These are phyloP conservation scores for Gymnothorax javanicus DNA, from an alignment of 2,797 vertebrate species.

Conservation along the genomic window DNA sequence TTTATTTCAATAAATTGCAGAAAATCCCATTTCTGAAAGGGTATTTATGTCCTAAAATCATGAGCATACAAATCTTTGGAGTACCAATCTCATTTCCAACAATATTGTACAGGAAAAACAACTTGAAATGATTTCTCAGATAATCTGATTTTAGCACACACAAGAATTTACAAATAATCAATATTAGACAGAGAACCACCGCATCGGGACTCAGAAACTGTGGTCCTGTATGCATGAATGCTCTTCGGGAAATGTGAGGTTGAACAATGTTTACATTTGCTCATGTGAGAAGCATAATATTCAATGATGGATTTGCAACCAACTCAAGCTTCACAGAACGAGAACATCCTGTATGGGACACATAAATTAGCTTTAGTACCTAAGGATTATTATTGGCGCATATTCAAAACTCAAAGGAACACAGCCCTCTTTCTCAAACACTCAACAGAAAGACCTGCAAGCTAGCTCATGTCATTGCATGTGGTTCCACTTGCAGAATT, in stretches of 20 bases:
- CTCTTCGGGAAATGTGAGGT: not conserved
- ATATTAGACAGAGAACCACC: not conserved
- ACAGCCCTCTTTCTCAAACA: conserved; percentile 42
- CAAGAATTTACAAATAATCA: not conserved
- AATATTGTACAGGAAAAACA: not conserved
- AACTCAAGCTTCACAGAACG: too few relatives aligned
- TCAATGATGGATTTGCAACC: not conserved
- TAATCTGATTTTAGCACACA: not conserved
- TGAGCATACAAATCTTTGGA: not conserved
- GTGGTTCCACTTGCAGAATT: not conserved
- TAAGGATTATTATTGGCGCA: conserved; percentile 2
- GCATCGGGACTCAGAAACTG: not conserved
- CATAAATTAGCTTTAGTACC: not conserved
- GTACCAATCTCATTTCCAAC: not conserved
- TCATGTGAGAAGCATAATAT: not conserved
- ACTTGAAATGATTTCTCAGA: not conserved
- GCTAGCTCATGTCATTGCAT: conserved; percentile 1
- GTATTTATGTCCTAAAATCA: not conserved
- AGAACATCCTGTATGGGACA: too few relatives aligned
- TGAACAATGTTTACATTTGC: not conserved
- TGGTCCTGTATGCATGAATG: not conserved
- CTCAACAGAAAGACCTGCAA: conserved; percentile 47
- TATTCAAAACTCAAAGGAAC: conserved; percentile 12
- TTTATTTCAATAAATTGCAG: conserved; percentile 1
- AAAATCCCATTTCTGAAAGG: not conserved